phyloP scores from a whole-genome alignment of 1,140 invertebrate genomes.

The Coelopa frigida region DNA sequence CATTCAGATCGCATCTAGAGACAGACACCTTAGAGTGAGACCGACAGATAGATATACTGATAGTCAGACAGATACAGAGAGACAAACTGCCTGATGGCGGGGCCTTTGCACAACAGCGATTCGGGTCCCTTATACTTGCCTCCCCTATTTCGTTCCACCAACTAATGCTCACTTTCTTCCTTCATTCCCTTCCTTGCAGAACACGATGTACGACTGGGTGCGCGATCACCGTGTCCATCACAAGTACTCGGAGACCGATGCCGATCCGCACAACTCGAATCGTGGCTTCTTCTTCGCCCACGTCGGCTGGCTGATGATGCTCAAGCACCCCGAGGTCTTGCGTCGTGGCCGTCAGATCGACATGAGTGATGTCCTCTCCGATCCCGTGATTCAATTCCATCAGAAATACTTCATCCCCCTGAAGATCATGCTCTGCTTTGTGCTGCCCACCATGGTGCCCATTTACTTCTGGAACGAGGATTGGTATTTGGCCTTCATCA shows the following conservation, averaged over 20 bases:
- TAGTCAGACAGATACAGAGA: no score
- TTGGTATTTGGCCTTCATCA: slow-evolving; percentile 53
- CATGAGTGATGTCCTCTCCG: slow-evolving; percentile 66
- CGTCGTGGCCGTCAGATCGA: slow-evolving; percentile 65
- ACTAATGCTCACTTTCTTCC: no score
- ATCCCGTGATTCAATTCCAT: slow-evolving; percentile 69
- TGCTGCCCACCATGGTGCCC: slow-evolving; percentile 70
- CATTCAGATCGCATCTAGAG: no score
- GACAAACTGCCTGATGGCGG: no score
- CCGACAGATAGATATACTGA: no score
- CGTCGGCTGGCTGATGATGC: slow-evolving; percentile 80
- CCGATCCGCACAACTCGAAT: slow-evolving; percentile 81
- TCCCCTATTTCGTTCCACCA: no score
- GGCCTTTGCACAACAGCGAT: no score
- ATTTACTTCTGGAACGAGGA: slow-evolving; percentile 68
- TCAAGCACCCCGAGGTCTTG: slow-evolving; percentile 77
- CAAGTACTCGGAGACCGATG: slow-evolving; percentile 82
- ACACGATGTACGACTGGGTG: slow-evolving; percentile 60
- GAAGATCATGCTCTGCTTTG: slow-evolving; percentile 64
- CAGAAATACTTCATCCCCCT: slow-evolving; percentile 65
- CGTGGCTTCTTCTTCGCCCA: slow-evolving; percentile 91
- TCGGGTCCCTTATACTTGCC: no score
- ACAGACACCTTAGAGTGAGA: no score
- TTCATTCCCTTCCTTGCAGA: slow-evolving; percentile 35
- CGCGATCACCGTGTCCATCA: slow-evolving; percentile 84